These are phyloP conservation scores for Lordiphosa fenestrarum DNA, from an alignment of 2,888 invertebrate species.

Conservation along the genomic window DNA sequence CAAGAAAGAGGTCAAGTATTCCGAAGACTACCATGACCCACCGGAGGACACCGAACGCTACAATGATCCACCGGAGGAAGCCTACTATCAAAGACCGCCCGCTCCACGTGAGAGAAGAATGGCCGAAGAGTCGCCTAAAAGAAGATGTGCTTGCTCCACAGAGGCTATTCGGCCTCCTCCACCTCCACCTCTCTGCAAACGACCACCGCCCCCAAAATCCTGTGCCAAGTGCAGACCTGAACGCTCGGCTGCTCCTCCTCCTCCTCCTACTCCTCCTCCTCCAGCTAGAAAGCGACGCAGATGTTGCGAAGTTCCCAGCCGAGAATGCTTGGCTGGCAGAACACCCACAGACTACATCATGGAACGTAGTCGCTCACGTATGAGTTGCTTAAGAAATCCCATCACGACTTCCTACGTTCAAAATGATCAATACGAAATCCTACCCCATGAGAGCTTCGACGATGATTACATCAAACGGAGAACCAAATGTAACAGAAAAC, in stretches of 20 bases:
- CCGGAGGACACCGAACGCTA: background rate
- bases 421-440: background rate
- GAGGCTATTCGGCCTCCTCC: background rate
- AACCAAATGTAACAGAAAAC: background rate
- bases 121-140: background rate
- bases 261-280: no score
- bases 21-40: background rate
- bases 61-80: background rate
- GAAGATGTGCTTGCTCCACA: background rate
- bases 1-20: background rate
- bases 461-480: constrained; percentile 6
- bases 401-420: constrained; percentile 1
- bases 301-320: no score
- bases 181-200: background rate
- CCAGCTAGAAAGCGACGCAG: no score
- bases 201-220: background rate
- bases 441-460: constrained; percentile 4
- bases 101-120: background rate
- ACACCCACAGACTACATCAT: background rate
- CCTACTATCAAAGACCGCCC: background rate
- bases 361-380: background rate
- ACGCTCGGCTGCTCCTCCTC: no score
- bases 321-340: no score
- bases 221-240: no score
- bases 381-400: background rate